Conservation (phyloP, 2,797 vertebrate species). For the Intellagama lesueurii region DNA sequence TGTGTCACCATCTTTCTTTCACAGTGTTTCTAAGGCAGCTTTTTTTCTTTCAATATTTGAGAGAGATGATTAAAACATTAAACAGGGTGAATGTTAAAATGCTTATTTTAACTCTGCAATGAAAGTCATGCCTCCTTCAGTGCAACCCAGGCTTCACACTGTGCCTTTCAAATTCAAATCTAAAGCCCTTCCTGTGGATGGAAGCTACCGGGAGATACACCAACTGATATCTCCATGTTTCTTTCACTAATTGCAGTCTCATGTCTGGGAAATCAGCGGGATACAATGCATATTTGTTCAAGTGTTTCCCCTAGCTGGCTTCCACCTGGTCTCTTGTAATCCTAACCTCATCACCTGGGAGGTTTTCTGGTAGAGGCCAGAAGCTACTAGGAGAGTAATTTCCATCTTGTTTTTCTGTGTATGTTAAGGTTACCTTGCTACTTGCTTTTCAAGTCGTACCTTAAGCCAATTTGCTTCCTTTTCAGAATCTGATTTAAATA, state of each 20-base stretch:
- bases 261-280: neutral
- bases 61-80: neutral
- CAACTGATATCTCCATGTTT: neutral
- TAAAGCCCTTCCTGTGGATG: neutral
- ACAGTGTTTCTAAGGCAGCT: neutral
- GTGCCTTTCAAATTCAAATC: neutral
- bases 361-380: neutral
- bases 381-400: neutral
- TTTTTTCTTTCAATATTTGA: neutral
- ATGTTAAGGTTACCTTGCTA: neutral
- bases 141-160: neutral
- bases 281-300: neutral
- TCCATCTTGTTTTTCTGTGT: neutral
- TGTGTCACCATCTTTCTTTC: neutral
- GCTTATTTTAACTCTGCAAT: neutral
- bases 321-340: neutral
- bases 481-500: neutral
- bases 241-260: neutral
- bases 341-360: neutral
- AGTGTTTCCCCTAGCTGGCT: neutral
- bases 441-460: neutral
- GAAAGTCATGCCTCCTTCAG: neutral
- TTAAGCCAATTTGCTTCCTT: neutral
- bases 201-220: neutral
- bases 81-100: conserved; percentile 1